These are phyloP conservation scores for Gyps fulvus DNA, from an alignment of 2,113 vertebrate species.

Conservation along the genomic window DNA sequence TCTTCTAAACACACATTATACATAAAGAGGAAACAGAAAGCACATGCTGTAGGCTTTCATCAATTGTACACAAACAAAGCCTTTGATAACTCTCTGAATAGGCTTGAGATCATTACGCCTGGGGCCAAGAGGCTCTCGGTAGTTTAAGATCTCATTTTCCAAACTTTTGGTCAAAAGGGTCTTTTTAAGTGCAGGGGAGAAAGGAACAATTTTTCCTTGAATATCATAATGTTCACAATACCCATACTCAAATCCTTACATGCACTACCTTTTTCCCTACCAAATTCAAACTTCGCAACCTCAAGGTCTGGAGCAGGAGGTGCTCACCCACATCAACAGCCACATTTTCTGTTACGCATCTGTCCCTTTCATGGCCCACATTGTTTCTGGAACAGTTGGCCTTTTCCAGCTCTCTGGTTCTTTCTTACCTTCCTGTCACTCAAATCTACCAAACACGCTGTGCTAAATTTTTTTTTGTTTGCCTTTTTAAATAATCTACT, in stretches of 20 bases:
- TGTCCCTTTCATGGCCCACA: not conserved
- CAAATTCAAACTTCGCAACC: not conserved
- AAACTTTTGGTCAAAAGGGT: conserved; percentile 19
- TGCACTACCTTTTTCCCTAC: not conserved
- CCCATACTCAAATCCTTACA: not conserved
- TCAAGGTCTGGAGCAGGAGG: not conserved
- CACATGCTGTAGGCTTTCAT: conserved; percentile 31
- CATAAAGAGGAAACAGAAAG: conserved; percentile 31
- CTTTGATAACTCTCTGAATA: conserved; percentile 22
- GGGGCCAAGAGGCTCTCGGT: not conserved
- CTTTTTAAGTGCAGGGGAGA: not conserved
- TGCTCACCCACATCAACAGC: not conserved
- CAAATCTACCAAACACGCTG: not conserved
- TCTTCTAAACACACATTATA: conserved; percentile 19
- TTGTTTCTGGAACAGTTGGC: not conserved
- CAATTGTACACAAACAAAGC: conserved; percentile 43
- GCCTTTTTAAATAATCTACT: not conserved
- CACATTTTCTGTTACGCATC: not conserved
- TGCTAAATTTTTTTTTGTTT: not conserved
- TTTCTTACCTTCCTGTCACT: not conserved
- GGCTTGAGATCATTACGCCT: not conserved
- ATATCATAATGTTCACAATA: not conserved
- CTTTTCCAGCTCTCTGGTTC: not conserved
- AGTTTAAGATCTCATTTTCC: conserved; percentile 20
- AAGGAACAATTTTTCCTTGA: not conserved